phyloP scores from a whole-genome alignment of 2,113 vertebrate species.

The Poicephalus meyeri region DNA sequence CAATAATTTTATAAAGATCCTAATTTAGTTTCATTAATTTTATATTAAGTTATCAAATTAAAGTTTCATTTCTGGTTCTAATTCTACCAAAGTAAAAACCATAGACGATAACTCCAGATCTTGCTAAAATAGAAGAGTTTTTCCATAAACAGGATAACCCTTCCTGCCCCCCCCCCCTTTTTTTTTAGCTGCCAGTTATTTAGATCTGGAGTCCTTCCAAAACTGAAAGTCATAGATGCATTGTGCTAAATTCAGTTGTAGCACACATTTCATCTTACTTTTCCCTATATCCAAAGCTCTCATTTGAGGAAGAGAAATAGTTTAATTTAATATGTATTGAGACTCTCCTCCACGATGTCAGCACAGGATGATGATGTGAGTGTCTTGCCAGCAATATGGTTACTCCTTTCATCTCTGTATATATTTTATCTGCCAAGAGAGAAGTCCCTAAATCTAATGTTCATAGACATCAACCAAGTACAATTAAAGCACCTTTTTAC shows the following conservation, averaged over 20 bases:
- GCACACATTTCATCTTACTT: slow-evolving; percentile 3
- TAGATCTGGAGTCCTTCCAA: slow-evolving; percentile 19
- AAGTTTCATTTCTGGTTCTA: neutral
- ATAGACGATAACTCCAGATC: neutral
- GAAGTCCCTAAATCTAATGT: neutral
- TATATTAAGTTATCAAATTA: neutral
- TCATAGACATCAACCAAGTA: neutral
- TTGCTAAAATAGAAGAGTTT: neutral
- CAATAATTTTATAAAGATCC: neutral
- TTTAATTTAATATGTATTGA: slow-evolving; percentile 69
- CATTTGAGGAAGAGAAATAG: slow-evolving; percentile 52
- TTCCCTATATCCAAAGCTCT: neutral
- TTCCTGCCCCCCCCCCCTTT: fast-evolving
- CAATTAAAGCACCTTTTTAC: fast-evolving
- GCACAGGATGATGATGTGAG: neutral
- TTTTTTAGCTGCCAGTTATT: neutral
- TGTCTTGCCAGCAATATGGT: slow-evolving; percentile 7
- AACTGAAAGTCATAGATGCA: neutral
- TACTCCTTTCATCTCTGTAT: slow-evolving; percentile 11
- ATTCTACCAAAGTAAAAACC: neutral
- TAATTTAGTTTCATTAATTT: neutral
- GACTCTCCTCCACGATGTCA: neutral
- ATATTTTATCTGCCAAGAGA: slow-evolving; percentile 10
- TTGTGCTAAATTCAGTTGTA: neutral
- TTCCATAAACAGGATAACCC: neutral